phyloP scores from a whole-genome alignment of 2,888 invertebrate genomes.

The Dynastes maya region DNA sequence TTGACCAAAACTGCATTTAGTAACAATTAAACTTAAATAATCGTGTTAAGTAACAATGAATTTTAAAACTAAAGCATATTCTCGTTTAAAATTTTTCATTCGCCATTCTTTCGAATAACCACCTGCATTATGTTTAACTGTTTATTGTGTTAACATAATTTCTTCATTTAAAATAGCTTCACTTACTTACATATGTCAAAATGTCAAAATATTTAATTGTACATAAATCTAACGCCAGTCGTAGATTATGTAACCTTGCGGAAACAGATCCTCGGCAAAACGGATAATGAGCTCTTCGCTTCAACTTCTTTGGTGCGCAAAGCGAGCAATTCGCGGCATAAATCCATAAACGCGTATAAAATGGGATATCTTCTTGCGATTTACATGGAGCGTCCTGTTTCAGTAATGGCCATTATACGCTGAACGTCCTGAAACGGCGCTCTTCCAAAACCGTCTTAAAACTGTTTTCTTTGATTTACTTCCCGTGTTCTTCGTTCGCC shows the following conservation, averaged over 20 bases:
- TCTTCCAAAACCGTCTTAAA: neutral
- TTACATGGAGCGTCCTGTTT: conserved; percentile 15
- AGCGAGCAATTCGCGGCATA: conserved; percentile 20
- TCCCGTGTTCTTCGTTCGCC: neutral
- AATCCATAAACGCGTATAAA: conserved; percentile 32
- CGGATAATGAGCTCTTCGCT: conserved; percentile 22
- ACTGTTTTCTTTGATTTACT: conserved; percentile 8
- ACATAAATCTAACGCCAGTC: too few species aligned
- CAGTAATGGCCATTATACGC: conserved; percentile 23
- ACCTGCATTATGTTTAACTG: too few species aligned
- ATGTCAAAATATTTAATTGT: too few species aligned
- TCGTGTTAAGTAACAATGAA: too few species aligned
- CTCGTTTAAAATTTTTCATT: too few species aligned
- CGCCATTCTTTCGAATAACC: too few species aligned
- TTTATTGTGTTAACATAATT: too few species aligned
- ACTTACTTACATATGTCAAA: too few species aligned
- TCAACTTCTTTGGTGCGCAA: conserved; percentile 12
- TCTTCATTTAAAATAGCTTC: too few species aligned
- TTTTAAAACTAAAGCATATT: too few species aligned
- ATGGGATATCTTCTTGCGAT: conserved; percentile 24
- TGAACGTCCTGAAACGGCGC: conserved; percentile 1
- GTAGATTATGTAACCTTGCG: neutral
- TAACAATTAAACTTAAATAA: too few species aligned
- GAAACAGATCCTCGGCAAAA: neutral
- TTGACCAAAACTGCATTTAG: too few species aligned